Percentiles rank a stretch among this genome's conserved stretches.
Evolutionary conservation across 2,888 invertebrate genomes (phyloP).

Genomic region (Chloromyia formosa): DNA sequence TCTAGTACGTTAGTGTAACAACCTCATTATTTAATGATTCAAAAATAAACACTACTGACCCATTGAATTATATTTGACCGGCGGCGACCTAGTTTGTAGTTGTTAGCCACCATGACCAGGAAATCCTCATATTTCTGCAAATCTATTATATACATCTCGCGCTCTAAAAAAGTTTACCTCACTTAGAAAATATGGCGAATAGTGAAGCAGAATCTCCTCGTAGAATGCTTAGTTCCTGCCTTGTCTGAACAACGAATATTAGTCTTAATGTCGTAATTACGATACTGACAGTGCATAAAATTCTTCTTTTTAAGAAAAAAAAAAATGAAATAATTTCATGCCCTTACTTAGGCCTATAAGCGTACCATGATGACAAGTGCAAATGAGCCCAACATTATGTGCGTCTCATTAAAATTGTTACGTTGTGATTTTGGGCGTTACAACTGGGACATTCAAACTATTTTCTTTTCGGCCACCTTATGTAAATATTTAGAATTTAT

Average conservation of each 20-base stretch:
- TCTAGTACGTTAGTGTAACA: too few species aligned
- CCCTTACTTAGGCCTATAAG: not conserved
- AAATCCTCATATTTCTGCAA: not conserved
- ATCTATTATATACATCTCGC: not conserved
- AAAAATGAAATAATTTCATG: not conserved
- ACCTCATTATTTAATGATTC: too few species aligned
- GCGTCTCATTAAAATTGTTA: conserved; percentile 15
- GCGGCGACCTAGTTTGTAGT: not conserved
- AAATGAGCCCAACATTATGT: not conserved
- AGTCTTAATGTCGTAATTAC: not conserved
- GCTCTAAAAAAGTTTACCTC: not conserved
- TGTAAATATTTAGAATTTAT: not conserved
- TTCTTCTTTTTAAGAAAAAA: not conserved
- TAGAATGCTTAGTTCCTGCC: not conserved
- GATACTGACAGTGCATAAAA: not conserved
- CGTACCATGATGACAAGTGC: not conserved
- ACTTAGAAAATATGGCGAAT: not conserved
- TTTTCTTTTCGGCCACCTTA: not conserved
- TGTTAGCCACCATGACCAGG: not conserved
- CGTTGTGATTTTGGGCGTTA: conserved; percentile 25
- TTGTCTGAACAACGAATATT: not conserved
- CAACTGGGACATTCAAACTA: conserved; percentile 12
- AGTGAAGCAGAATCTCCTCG: not conserved
- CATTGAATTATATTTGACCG: not conserved
- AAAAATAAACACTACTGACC: not conserved